Evolutionary conservation across 2,888 invertebrate genomes (phyloP).

Genomic region (Agrotis segetum): DNA sequence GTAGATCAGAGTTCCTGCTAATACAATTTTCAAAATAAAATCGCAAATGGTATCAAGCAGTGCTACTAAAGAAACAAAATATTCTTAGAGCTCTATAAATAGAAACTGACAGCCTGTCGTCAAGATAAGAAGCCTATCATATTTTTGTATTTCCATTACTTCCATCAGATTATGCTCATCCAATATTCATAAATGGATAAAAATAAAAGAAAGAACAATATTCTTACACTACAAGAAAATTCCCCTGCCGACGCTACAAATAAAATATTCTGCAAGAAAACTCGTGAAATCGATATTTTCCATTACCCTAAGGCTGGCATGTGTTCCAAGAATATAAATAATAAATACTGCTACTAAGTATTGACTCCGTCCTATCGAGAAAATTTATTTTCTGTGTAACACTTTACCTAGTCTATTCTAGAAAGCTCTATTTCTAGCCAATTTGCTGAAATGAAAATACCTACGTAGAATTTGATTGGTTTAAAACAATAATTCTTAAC

Average conservation of each 20-base stretch:
- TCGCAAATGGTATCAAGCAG: background rate
- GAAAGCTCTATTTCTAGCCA: slow-evolving; percentile 3
- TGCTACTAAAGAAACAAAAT: background rate
- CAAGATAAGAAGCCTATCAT: background rate
- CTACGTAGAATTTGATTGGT: background rate
- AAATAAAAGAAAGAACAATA: slow-evolving; percentile 19
- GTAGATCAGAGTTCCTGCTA: background rate
- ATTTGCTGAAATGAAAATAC: background rate
- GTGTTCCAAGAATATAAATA: slow-evolving; percentile 72
- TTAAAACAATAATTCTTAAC: too few species aligned
- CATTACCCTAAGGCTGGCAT: slow-evolving; percentile 61
- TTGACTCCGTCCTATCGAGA: slow-evolving; percentile 27
- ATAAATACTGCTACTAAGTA: slow-evolving; percentile 60
- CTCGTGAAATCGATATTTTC: slow-evolving; percentile 70
- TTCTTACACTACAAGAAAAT: slow-evolving; percentile 14
- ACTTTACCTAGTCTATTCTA: background rate
- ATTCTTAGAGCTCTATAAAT: background rate
- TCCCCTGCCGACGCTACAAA: slow-evolving; percentile 28
- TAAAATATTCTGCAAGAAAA: slow-evolving; percentile 43
- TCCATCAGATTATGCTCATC: slow-evolving; percentile 4
- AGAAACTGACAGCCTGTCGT: background rate
- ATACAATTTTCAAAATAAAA: background rate
- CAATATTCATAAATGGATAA: slow-evolving; percentile 22
- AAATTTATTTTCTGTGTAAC: slow-evolving; percentile 40
- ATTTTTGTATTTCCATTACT: background rate